These are phyloP conservation scores for Oreochromis grahami DNA, from an alignment of 2,797 vertebrate genomes.

Conservation along the genomic window DNA sequence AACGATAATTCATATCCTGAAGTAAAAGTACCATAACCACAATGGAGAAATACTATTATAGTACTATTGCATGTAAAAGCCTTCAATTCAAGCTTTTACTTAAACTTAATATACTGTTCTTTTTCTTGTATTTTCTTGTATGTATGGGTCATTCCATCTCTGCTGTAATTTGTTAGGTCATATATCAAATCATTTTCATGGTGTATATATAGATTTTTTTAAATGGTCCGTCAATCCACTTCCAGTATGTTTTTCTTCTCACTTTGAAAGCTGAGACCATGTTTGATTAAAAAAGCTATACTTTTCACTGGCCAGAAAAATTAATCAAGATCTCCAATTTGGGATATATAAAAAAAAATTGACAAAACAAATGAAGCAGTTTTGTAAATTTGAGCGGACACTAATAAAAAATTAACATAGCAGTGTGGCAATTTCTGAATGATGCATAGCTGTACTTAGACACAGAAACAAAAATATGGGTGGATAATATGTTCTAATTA, in stretches of 20 bases:
- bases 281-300: neutral
- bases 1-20: neutral
- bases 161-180: neutral
- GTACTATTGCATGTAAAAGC: neutral
- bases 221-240: neutral
- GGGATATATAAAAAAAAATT: neutral
- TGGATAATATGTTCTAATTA: neutral
- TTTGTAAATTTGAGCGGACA: neutral
- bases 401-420: neutral
- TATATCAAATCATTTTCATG: neutral
- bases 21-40: neutral
- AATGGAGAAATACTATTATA: neutral
- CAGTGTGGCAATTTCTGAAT: neutral
- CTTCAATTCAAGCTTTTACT: neutral
- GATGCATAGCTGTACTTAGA: neutral
- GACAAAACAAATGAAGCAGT: too few species aligned
- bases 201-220: neutral
- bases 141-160: neutral
- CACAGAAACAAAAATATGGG: neutral
- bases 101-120: neutral
- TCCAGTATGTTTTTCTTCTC: neutral
- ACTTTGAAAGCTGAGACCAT: neutral
- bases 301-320: neutral
- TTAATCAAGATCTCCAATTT: neutral
- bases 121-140: neutral